phyloP scores from a whole-genome alignment of 1,140 invertebrate species.

The Drosophila neocordata region DNA sequence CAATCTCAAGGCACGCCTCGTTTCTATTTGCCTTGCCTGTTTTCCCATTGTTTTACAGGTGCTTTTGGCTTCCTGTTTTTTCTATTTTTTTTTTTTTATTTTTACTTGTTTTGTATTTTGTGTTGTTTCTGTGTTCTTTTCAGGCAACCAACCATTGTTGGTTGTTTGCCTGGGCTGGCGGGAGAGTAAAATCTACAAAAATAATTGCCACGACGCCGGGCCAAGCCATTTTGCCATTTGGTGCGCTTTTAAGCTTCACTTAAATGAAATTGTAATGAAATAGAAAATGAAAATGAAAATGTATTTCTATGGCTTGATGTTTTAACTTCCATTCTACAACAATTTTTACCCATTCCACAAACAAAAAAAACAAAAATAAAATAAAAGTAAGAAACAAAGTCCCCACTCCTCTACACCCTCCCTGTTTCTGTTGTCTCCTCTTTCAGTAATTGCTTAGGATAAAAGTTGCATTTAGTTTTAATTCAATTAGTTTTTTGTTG shows the following conservation, averaged over 20 bases:
- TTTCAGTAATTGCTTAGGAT: constrained; percentile 69
- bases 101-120: constrained; percentile 44
- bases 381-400: too few species aligned
- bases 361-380: too few species aligned
- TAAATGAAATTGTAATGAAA: constrained; percentile 81
- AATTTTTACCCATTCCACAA: background rate
- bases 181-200: constrained; percentile 70
- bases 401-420: background rate
- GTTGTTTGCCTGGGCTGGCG: background rate
- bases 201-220: constrained; percentile 73
- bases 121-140: constrained; percentile 40
- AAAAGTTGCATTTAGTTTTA: constrained; percentile 81
- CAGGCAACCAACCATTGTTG: constrained; percentile 37
- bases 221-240: constrained; percentile 66
- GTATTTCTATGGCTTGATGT: constrained; percentile 79
- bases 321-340: constrained; percentile 37
- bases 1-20: constrained; percentile 64
- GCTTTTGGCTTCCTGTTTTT: constrained; percentile 40
- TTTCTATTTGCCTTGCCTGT: constrained; percentile 52
- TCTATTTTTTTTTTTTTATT: constrained; percentile 29
- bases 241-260: constrained; percentile 79
- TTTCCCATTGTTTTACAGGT: constrained; percentile 69
- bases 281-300: constrained; percentile 77
- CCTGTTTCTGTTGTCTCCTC: constrained; percentile 18
- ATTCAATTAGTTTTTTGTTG: constrained; percentile 72